Evolutionary conservation across 1,140 invertebrate species (phyloP), one percentile per base, ranked within the genome.

Genomic region (Eriocheir sinensis): DNA sequence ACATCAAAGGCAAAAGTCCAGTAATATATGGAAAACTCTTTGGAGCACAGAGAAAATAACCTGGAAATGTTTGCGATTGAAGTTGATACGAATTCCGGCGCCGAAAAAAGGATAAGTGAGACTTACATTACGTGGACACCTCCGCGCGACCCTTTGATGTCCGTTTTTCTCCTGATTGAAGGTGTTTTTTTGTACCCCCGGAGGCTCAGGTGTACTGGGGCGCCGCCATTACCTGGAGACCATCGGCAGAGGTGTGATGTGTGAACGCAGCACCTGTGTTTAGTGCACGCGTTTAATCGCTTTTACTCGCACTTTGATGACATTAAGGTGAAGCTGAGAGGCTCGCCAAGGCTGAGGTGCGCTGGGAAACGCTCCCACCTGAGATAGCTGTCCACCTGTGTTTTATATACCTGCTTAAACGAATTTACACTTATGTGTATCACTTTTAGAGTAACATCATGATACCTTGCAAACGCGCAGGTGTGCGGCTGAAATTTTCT

Each of bases 1-100:
- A 72, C 60, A n/a, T 72, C 60, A 72, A 72, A 72, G 60, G 60
- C 60, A 72, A 72, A 72, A 72, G 21, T 72, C 60, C 60, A 72
- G 60, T 72, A 72, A 27, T 72, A 72, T 72, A 72, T 72, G 60
- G 60, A 72, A 72, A 72, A 72, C 60, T 72, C 60, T 53, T 53
- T 72, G 60, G 21, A 72, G n/a, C n/a, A 72, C 60, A 72, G 21
- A 72, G 27, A 48, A n/a, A 72, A 72, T n/a, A n/a, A 72, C 27
- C 60, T 12, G 60, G n/a, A 72, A 72, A 72, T 21, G 27, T 21
- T 8, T 0, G 6, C n/a, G 60, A 72, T 72, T 72, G 60, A 72
- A 72, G 60, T 72, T 72, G 60, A 72, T 72, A 72, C 60, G 60
- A 72, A 72, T 72, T 72, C 60, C 27, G 8, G 60, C 60, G 27